Conservation (phyloP, 2,113 vertebrate genomes). For the Nyctereutes procyonoides region DNA sequence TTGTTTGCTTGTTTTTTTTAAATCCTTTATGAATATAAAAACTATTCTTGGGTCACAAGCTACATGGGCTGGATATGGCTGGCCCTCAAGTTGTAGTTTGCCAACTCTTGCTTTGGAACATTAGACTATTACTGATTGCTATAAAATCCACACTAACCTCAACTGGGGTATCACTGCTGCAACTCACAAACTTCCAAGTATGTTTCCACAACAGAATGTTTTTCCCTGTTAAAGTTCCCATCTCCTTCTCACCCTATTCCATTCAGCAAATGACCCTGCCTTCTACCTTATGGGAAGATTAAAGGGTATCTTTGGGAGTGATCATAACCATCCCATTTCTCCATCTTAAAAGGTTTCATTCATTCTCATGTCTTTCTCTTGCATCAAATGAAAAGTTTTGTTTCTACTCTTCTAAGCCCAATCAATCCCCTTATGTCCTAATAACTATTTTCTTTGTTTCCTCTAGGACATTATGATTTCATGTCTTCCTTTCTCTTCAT, state of each 20-base stretch:
- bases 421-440: background rate
- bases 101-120: background rate
- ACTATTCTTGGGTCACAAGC: background rate
- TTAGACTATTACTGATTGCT: background rate
- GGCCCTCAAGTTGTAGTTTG: background rate
- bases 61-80: background rate
- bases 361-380: background rate
- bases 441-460: constrained; percentile 1
- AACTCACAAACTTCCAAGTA: constrained; percentile 25
- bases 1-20: background rate
- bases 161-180: background rate
- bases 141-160: background rate
- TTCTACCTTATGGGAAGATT: constrained; percentile 10
- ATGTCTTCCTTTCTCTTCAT: background rate
- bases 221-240: background rate
- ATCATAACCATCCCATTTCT: constrained; percentile 17
- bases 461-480: background rate
- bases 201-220: background rate
- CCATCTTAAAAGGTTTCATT: constrained; percentile 29
- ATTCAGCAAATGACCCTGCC: constrained; percentile 22
- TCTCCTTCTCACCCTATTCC: background rate
- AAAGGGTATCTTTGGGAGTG: background rate
- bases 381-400: constrained; percentile 25
- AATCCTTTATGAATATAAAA: constrained; percentile 23
- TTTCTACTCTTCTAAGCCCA: constrained; percentile 18